Evolutionary conservation across 2,113 vertebrate genomes (phyloP), one percentile per base, ranked within the genome.

Genomic region (Boulengeromyrus knoepffleri): DNA sequence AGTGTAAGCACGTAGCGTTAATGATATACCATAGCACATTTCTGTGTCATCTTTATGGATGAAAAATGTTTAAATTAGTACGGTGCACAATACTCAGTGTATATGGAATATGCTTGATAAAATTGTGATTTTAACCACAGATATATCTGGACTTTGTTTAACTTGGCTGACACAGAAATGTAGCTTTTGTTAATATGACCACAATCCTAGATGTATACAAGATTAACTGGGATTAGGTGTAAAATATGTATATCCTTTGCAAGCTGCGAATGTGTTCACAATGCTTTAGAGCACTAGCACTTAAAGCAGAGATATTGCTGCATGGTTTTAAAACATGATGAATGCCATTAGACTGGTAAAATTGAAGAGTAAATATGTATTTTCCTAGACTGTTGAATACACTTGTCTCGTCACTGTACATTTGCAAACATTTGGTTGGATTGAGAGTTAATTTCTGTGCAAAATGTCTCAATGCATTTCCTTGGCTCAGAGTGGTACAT

Each of bases 1-100:
- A 80, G 36, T 70, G 62, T 27, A 42, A 80, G 36, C 36, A 80
- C 31, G 4, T 42, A 80, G 31, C 2, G 36, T 80, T 80, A 80
- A 80, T 80, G 74, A 80, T 80, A 80, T 42, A 80, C 74, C 74
- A 80, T 42, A 80, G 74, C 31, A 80, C 36, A 80, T 80, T 80
- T 80, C 12, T 42, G 36, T 19, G 36, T 70, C 74, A 80, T 80
- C 17, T 39, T 80, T 42, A 80, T 39, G 36, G 74, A 42, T 80
- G 74, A 80, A 80, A 80, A 42, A 80, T 80, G 74, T 80, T 62
- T 62, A 62, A 62, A 62, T 62, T 62, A 62, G 36, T 31, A 70
- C 3, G 62, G 27, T 70, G 62, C 62, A 70, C n/a, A 70, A 31
- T 70, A 70, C 62, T 15, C 62, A 70, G 27, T 70, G 62, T 31